Evolutionary conservation across 2,797 vertebrate species (phyloP).

Genomic region (Chiroxiphia lanceolata): DNA sequence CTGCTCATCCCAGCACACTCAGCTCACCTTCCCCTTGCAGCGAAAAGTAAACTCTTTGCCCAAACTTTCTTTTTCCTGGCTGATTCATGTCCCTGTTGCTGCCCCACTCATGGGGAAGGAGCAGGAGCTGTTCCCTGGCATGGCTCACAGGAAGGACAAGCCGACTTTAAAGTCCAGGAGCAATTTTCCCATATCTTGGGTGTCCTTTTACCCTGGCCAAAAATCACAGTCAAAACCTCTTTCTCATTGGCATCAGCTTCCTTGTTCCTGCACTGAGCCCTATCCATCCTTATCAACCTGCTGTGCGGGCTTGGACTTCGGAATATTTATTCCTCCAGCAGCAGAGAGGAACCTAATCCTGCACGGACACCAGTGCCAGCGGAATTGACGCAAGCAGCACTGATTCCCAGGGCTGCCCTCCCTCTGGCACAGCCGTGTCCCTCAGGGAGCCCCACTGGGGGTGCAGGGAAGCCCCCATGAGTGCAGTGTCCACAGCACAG

Average conservation of each 20-base stretch:
- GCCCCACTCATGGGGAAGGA: fast-evolving
- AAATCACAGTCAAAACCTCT: not conserved
- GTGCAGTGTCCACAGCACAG: fast-evolving
- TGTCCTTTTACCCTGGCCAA: not conserved
- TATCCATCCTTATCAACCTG: not conserved
- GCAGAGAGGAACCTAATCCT: not conserved
- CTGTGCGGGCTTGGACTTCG: not conserved
- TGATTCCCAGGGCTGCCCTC: not conserved
- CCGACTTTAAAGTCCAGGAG: fast-evolving
- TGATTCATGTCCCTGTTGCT: fast-evolving
- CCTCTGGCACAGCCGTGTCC: fast-evolving
- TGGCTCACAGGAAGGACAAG: not conserved
- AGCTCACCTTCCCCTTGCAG: not conserved
- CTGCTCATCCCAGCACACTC: fast-evolving
- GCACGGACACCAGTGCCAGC: not conserved
- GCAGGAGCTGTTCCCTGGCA: not conserved
- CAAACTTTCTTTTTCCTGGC: not conserved
- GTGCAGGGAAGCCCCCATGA: fast-evolving
- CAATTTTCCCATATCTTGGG: not conserved
- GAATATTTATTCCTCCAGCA: not conserved
- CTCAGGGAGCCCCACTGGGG: fast-evolving
- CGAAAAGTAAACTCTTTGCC: not conserved
- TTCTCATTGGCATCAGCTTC: not conserved
- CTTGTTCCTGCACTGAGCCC: not conserved
- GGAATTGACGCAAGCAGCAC: not conserved